These are phyloP conservation scores for Eolophus roseicapilla DNA, from an alignment of 2,113 vertebrate genomes.

Conservation along the genomic window DNA sequence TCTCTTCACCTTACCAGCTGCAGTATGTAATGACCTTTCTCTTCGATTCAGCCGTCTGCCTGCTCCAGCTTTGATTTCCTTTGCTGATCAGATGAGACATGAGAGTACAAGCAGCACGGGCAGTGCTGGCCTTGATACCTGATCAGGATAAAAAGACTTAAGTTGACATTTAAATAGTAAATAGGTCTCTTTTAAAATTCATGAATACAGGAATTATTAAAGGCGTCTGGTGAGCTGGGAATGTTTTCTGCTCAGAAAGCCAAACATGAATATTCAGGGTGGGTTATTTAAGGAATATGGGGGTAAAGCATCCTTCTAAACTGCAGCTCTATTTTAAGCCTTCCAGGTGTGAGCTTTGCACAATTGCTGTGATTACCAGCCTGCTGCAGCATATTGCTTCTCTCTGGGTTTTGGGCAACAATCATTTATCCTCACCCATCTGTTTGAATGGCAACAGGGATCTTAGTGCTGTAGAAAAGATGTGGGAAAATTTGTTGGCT, in stretches of 20 bases:
- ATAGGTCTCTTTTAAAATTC: neutral
- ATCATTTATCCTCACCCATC: neutral
- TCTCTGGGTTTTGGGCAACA: neutral
- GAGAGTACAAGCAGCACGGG: neutral
- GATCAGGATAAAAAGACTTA: neutral
- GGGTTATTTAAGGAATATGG: neutral
- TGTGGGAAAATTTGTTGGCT: neutral
- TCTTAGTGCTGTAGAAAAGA: neutral
- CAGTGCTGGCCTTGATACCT: neutral
- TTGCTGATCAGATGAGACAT: neutral
- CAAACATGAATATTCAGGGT: neutral
- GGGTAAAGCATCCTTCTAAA: neutral
- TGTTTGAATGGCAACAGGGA: neutral
- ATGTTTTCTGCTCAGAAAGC: neutral
- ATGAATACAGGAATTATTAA: neutral
- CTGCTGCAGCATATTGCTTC: neutral
- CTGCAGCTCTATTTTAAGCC: neutral
- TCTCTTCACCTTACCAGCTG: neutral
- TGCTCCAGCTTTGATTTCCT: neutral
- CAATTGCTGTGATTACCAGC: neutral
- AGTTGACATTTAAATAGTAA: neutral
- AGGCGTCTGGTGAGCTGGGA: neutral
- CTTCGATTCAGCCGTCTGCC: neutral
- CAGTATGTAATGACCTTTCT: neutral
- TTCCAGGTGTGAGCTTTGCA: neutral